Evolutionary conservation across 2,888 invertebrate genomes (phyloP).

Genomic region (Agrotis clavis): DNA sequence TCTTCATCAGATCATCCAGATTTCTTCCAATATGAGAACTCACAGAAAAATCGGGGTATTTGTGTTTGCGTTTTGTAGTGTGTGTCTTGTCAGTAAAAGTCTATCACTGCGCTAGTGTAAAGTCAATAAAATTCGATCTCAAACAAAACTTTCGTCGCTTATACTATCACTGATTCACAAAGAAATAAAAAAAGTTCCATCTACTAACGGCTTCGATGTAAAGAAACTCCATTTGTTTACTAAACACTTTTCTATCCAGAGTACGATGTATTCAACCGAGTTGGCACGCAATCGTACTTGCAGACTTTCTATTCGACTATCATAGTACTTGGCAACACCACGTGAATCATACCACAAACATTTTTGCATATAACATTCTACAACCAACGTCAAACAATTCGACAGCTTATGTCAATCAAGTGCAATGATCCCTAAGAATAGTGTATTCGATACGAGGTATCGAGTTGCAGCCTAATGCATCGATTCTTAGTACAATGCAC

Average conservation of each 20-base stretch:
- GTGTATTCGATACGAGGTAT: conserved; percentile 49
- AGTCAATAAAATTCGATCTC: too few species aligned
- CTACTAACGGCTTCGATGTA: not conserved
- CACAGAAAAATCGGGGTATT: too few species aligned
- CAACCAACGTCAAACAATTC: conserved; percentile 24
- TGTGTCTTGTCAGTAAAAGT: too few species aligned
- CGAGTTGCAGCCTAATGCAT: conserved; percentile 60
- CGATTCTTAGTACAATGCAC: conserved; percentile 66
- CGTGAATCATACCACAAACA: conserved; percentile 43
- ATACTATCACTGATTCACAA: not conserved
- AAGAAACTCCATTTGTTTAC: conserved; percentile 48
- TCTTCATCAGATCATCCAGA: too few species aligned
- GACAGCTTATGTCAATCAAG: conserved; percentile 54
- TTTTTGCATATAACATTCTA: conserved; percentile 48
- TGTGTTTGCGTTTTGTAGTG: too few species aligned
- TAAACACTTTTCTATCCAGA: conserved; percentile 53
- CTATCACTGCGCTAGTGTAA: too few species aligned
- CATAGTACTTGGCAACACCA: conserved; percentile 25
- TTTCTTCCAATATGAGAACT: too few species aligned
- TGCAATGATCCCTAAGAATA: conserved; percentile 64
- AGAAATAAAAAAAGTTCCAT: conserved; percentile 12
- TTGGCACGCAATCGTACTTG: conserved; percentile 48
- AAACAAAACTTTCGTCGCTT: not conserved
- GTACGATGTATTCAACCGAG: conserved; percentile 34
- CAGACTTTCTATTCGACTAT: conserved; percentile 40